These are phyloP conservation scores for Phyllostomus hastatus DNA, from an alignment of 2,113 vertebrate species.

Conservation along the genomic window DNA sequence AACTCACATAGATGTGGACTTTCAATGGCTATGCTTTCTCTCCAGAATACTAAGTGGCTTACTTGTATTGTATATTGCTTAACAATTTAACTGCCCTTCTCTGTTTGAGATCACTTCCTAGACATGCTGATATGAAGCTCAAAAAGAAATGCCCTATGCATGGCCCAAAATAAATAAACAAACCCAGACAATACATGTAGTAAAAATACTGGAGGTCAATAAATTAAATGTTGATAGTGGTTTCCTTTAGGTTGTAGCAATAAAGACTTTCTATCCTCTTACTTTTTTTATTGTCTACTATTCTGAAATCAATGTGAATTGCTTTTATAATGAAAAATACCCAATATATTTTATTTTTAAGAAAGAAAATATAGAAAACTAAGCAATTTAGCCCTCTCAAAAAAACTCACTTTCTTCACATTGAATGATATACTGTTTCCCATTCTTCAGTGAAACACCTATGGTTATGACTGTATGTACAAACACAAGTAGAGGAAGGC, in stretches of 20 bases:
- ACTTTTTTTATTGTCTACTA: background rate
- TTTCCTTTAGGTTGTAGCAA: background rate
- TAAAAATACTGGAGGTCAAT: background rate
- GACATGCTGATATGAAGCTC: background rate
- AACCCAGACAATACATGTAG: background rate
- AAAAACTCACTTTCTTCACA: slow-evolving; percentile 24
- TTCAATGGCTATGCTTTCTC: background rate
- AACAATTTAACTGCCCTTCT: background rate
- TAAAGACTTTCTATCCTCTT: background rate
- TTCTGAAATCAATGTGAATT: slow-evolving; percentile 36
- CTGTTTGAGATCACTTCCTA: background rate
- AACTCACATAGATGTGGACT: background rate
- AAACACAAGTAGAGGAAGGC: background rate
- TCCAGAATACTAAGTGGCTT: background rate
- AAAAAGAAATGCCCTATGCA: background rate
- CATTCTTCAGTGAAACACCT: slow-evolving; percentile 27
- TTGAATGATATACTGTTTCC: slow-evolving; percentile 27
- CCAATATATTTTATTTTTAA: slow-evolving; percentile 39
- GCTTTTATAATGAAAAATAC: slow-evolving; percentile 52
- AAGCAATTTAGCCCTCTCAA: slow-evolving; percentile 6
- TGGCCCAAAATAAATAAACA: background rate
- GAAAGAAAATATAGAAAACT: slow-evolving; percentile 18
- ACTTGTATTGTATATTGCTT: background rate
- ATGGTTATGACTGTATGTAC: background rate
- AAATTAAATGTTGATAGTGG: background rate